Conservation (phyloP, 2,888 invertebrate genomes). For the Tetragonisca angustula region DNA sequence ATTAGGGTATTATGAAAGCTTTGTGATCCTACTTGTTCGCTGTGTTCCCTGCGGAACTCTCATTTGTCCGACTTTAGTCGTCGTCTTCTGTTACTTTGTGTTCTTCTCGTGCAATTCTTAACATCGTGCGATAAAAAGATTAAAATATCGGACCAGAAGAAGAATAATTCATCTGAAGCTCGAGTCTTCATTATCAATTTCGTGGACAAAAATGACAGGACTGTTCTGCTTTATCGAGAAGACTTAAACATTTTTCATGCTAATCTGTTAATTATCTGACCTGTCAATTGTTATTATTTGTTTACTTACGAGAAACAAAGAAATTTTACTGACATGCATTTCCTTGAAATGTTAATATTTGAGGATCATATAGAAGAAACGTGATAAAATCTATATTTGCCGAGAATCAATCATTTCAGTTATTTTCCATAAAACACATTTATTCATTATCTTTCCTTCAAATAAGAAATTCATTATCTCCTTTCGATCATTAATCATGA, state of each 20-base stretch:
- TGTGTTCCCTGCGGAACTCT: slow-evolving; percentile 1
- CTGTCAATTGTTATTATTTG: slow-evolving; percentile 3
- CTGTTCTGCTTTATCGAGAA: neutral
- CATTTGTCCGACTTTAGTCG: slow-evolving; percentile 30
- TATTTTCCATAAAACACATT: neutral
- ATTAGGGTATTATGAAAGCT: slow-evolving; percentile 9
- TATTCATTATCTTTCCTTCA: neutral
- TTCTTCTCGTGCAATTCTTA: neutral
- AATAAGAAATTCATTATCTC: neutral
- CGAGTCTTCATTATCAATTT: neutral
- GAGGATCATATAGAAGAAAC: neutral
- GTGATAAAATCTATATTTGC: slow-evolving; percentile 1
- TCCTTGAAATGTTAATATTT: neutral
- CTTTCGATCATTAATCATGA: neutral
- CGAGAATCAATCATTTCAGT: neutral
- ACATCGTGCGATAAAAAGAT: neutral
- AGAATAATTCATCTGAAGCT: neutral
- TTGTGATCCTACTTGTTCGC: neutral
- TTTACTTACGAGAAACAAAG: neutral
- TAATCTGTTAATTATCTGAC: slow-evolving; percentile 6
- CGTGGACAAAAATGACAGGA: neutral
- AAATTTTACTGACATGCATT: neutral
- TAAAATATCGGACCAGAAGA: neutral
- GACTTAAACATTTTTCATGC: neutral
- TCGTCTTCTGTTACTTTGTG: slow-evolving; percentile 23